Conservation (phyloP, 2,888 invertebrate species). For the Drosophila neonasuta region DNA sequence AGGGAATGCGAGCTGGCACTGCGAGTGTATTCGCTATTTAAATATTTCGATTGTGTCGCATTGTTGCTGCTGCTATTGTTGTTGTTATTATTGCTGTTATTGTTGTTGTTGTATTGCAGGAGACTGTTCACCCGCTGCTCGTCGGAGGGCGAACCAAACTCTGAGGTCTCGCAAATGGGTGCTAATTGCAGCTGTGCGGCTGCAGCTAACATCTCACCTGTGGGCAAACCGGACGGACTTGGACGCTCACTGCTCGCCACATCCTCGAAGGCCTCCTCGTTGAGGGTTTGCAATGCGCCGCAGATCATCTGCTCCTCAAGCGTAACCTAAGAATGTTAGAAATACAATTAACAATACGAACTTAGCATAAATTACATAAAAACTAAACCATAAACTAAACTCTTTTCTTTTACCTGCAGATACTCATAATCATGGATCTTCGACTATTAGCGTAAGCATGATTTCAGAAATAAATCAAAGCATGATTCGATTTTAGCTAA, state of each 20-base stretch:
- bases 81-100: conserved; percentile 67
- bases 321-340: conserved; percentile 87
- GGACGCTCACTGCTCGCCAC: conserved; percentile 88
- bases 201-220: conserved; percentile 83
- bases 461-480: conserved; percentile 38
- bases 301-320: conserved; percentile 97
- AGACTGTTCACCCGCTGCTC: conserved; percentile 77
- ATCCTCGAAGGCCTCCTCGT: conserved; percentile 96
- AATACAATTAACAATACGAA: neutral
- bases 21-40: conserved; percentile 73
- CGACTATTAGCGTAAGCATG: conserved; percentile 77
- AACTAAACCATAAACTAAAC: neutral
- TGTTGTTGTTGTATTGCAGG: conserved; percentile 64
- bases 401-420: conserved; percentile 79
- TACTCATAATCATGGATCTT: conserved; percentile 83
- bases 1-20: conserved; percentile 80
- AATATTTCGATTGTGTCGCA: conserved; percentile 61
- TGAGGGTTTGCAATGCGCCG: conserved; percentile 94
- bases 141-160: conserved; percentile 82
- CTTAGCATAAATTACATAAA: neutral
- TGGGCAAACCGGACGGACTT: conserved; percentile 84
- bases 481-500: conserved; percentile 1
- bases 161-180: conserved; percentile 82
- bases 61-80: conserved; percentile 50
- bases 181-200: conserved; percentile 82